Percentiles rank a stretch among this genome's conserved stretches.
Evolutionary conservation across 2,113 vertebrate species (phyloP).

Genomic region (Cinclus mexicanus): DNA sequence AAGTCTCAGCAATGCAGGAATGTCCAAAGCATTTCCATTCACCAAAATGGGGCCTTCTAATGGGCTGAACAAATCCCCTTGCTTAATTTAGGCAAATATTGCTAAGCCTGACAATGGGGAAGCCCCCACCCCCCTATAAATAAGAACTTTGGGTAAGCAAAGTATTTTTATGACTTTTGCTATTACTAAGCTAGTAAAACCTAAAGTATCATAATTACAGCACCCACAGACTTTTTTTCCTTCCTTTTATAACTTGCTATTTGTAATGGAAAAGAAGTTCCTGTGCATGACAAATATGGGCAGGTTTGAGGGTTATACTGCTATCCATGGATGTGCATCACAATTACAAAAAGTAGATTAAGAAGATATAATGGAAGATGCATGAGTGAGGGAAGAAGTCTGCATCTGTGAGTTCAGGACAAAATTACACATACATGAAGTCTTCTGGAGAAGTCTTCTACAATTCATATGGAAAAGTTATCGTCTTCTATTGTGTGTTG

Average conservation of each 20-base stretch:
- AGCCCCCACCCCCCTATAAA: conserved; percentile 29
- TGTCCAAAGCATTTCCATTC: not conserved
- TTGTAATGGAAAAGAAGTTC: conserved; percentile 23
- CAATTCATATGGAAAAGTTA: not conserved
- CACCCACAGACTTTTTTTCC: not conserved
- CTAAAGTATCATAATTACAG: conserved; percentile 53
- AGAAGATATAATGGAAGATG: not conserved
- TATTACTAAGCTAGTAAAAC: conserved; percentile 52
- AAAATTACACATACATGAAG: not conserved
- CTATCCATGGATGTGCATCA: not conserved
- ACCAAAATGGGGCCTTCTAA: not conserved
- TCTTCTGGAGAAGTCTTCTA: not conserved
- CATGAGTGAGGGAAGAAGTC: not conserved
- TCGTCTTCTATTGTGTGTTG: not conserved
- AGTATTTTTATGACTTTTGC: conserved; percentile 54
- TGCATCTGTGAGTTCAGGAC: not conserved
- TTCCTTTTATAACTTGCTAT: conserved; percentile 3
- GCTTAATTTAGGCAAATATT: conserved; percentile 18
- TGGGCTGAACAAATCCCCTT: not conserved
- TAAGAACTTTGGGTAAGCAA: conserved; percentile 22
- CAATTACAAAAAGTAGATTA: not conserved
- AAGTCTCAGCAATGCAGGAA: not conserved
- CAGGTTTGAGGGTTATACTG: not conserved
- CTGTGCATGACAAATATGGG: not conserved
- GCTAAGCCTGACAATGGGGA: conserved; percentile 7